Evolutionary conservation across 2,888 invertebrate genomes (phyloP).

Genomic region (Mesorhabditis belari): DNA sequence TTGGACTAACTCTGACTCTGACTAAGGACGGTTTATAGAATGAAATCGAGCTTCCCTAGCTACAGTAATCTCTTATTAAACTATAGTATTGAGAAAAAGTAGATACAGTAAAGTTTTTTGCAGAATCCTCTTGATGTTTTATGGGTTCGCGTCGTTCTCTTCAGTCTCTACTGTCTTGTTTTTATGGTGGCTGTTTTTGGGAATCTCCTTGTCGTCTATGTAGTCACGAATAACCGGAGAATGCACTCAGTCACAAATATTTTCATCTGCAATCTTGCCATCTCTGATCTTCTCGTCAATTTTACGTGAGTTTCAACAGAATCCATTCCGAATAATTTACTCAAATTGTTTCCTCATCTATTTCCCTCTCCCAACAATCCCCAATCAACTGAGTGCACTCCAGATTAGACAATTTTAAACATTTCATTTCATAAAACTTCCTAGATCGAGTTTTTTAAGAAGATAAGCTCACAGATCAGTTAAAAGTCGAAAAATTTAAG

Average conservation of each 20-base stretch:
- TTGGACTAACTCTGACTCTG: no score
- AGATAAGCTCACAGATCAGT: no score
- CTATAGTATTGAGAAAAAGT: no score
- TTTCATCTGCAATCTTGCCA: slow-evolving; percentile 89
- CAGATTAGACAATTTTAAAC: background rate
- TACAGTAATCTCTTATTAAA: no score
- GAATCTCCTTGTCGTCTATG: slow-evolving; percentile 83
- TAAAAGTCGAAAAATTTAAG: no score
- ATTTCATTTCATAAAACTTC: background rate
- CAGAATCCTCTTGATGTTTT: slow-evolving; percentile 34
- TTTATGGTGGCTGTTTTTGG: slow-evolving; percentile 83
- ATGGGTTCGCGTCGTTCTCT: slow-evolving; percentile 21
- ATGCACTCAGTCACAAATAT: slow-evolving; percentile 98
- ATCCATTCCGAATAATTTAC: background rate
- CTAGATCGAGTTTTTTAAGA: background rate
- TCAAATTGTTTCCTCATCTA: no score
- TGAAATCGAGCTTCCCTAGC: no score
- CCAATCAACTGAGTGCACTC: background rate
- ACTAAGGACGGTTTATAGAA: no score
- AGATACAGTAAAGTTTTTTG: no score
- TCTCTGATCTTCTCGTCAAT: slow-evolving; percentile 87
- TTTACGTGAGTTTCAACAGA: slow-evolving; percentile 35
- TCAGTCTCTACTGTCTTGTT: slow-evolving; percentile 67
- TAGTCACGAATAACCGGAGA: slow-evolving; percentile 80
- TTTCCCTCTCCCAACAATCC: no score